phyloP scores from a whole-genome alignment of 2,113 vertebrate genomes.

The Acanthisitta chloris region DNA sequence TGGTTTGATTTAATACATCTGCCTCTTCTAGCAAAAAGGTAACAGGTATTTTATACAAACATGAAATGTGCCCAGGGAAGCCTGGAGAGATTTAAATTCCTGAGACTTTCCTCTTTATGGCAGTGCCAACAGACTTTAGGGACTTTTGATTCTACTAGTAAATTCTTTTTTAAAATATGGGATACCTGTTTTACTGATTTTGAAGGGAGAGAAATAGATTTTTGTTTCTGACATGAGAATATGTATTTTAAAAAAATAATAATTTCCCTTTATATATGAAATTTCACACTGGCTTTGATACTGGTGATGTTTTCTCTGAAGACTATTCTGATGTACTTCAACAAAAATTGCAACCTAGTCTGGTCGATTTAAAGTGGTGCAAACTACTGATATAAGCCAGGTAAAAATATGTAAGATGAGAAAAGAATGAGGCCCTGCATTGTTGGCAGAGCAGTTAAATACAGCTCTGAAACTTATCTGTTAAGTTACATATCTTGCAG shows the following conservation, averaged over 20 bases:
- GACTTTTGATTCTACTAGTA: slow-evolving; percentile 40
- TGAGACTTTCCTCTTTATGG: slow-evolving; percentile 44
- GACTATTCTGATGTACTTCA: neutral
- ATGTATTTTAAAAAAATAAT: neutral
- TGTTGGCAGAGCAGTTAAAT: neutral
- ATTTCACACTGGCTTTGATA: neutral
- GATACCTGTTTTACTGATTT: neutral
- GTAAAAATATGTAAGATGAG: neutral
- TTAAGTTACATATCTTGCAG: neutral
- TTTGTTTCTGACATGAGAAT: neutral
- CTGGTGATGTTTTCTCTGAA: neutral
- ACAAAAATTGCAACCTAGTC: neutral
- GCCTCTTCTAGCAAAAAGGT: neutral
- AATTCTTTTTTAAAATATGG: neutral
- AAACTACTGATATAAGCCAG: neutral
- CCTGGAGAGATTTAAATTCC: slow-evolving; percentile 37
- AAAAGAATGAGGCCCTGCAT: neutral
- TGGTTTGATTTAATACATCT: slow-evolving; percentile 26
- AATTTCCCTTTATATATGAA: neutral
- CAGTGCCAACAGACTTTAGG: slow-evolving; percentile 51
- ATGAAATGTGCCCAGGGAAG: slow-evolving; percentile 4
- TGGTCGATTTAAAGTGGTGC: neutral
- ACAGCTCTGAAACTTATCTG: neutral
- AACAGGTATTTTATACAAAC: slow-evolving; percentile 39
- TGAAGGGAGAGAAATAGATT: neutral